A percentile compares a stretch with the other conserved stretches of the same genome.
phyloP scores from a whole-genome alignment of 2,113 vertebrate genomes.

The Ariopsis seemanni region DNA sequence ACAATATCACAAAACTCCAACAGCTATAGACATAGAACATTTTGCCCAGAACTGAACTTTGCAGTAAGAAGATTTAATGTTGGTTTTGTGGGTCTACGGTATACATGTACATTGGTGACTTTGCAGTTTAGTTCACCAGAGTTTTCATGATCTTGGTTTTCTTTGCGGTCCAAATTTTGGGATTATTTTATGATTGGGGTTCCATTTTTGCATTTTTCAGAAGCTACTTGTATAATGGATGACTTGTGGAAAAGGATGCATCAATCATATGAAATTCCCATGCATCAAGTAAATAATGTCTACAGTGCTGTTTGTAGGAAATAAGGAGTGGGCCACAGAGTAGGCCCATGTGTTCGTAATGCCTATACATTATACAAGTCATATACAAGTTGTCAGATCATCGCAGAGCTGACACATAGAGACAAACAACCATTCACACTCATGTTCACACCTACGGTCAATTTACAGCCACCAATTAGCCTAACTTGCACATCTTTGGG shows the following conservation, averaged over 20 bases:
- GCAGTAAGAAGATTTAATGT: background rate
- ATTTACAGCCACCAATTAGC: too few relatives aligned
- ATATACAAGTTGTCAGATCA: too few relatives aligned
- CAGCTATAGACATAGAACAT: too few relatives aligned
- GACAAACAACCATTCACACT: too few relatives aligned
- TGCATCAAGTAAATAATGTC: background rate
- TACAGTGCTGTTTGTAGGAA: background rate
- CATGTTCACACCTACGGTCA: too few relatives aligned
- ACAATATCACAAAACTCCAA: too few relatives aligned
- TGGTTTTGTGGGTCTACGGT: background rate
- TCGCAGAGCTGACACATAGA: too few relatives aligned
- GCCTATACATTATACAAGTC: too few relatives aligned
- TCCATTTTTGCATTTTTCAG: background rate
- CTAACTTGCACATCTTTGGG: too few relatives aligned
- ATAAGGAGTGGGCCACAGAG: too few relatives aligned
- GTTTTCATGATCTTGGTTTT: background rate
- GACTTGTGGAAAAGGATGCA: too few relatives aligned
- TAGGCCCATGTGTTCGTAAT: background rate
- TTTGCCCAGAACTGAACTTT: too few relatives aligned
- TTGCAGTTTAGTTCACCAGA: background rate
- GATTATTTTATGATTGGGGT: background rate
- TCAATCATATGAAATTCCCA: background rate
- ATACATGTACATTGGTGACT: background rate
- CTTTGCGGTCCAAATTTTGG: background rate
- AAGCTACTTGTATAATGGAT: background rate